Conservation (phyloP, 2,797 vertebrate species). For the Sebastes elongatus region DNA sequence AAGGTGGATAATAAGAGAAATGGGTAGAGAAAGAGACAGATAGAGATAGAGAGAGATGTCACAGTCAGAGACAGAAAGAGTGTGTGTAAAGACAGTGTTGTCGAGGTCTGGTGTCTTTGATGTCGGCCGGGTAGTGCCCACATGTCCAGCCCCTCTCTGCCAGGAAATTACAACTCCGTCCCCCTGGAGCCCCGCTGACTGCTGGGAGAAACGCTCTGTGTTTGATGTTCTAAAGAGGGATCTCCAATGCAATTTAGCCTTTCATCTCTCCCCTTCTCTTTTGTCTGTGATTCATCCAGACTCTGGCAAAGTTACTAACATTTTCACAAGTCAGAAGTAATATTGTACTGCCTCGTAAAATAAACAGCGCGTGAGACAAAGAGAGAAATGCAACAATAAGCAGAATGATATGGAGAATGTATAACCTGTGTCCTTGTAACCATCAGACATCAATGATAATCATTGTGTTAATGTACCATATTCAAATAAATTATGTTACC, state of each 20-base stretch:
- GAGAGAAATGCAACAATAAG: slow-evolving; percentile 15
- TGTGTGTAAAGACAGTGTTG: slow-evolving; percentile 60
- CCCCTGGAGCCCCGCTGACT: slow-evolving; percentile 79
- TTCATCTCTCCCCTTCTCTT: slow-evolving; percentile 78
- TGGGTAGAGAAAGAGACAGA: slow-evolving; percentile 13
- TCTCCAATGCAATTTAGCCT: slow-evolving; percentile 81
- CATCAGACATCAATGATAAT: neutral
- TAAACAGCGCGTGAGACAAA: slow-evolving; percentile 50
- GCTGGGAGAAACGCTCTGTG: slow-evolving; percentile 70
- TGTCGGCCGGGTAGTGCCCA: slow-evolving; percentile 77
- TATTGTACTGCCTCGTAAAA: slow-evolving; percentile 45
- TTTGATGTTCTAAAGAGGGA: slow-evolving; percentile 85
- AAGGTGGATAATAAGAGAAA: neutral
- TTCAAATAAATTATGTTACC: neutral
- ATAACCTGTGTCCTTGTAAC: neutral
- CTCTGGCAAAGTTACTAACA: slow-evolving; percentile 61
- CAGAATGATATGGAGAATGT: neutral
- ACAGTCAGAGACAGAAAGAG: slow-evolving; percentile 54
- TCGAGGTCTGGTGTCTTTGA: slow-evolving; percentile 76
- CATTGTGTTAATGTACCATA: neutral
- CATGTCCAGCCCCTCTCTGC: slow-evolving; percentile 81
- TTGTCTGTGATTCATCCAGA: slow-evolving; percentile 79
- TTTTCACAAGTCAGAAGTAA: slow-evolving; percentile 72
- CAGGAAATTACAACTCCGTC: slow-evolving; percentile 83
- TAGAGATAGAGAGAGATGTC: slow-evolving; percentile 51